Evolutionary conservation across 2,888 invertebrate genomes (phyloP).

Genomic region (Acholoe squamosa): DNA sequence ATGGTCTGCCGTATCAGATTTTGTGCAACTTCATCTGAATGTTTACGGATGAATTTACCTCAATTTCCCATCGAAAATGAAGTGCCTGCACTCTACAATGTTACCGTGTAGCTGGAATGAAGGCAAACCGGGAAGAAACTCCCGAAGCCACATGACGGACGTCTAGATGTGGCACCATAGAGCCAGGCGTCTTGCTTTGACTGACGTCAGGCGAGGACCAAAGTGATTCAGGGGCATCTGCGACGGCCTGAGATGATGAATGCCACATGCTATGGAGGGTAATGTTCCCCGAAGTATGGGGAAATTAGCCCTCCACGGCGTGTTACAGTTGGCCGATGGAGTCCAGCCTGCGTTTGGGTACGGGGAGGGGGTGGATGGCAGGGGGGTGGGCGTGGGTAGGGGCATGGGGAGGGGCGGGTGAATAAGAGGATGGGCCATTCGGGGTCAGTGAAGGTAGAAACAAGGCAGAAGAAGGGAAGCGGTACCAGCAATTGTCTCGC

Average conservation of each 20-base stretch:
- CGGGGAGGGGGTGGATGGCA: background rate
- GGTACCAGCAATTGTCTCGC: background rate
- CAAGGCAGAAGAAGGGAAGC: background rate
- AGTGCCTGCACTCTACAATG: background rate
- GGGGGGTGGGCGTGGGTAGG: background rate
- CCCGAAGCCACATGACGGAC: conserved; percentile 20
- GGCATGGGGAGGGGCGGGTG: background rate
- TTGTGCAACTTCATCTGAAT: background rate
- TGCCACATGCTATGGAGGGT: conserved; percentile 38
- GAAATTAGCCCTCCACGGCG: conserved; percentile 39
- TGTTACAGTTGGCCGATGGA: conserved; percentile 5
- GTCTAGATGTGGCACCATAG: background rate
- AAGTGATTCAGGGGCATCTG: background rate
- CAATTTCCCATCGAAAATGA: conserved; percentile 4
- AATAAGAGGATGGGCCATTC: background rate
- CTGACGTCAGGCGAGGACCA: background rate
- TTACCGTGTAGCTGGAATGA: background rate
- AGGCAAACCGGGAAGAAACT: background rate
- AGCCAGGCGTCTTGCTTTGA: background rate
- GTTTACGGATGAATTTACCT: background rate
- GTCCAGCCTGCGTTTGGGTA: background rate
- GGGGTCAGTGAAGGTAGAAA: background rate
- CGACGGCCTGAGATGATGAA: conserved; percentile 15
- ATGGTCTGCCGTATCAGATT: too few species aligned
- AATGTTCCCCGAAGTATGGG: conserved; percentile 56